These are phyloP conservation scores for Turnix velox DNA, from an alignment of 2,113 vertebrate species.

Conservation along the genomic window DNA sequence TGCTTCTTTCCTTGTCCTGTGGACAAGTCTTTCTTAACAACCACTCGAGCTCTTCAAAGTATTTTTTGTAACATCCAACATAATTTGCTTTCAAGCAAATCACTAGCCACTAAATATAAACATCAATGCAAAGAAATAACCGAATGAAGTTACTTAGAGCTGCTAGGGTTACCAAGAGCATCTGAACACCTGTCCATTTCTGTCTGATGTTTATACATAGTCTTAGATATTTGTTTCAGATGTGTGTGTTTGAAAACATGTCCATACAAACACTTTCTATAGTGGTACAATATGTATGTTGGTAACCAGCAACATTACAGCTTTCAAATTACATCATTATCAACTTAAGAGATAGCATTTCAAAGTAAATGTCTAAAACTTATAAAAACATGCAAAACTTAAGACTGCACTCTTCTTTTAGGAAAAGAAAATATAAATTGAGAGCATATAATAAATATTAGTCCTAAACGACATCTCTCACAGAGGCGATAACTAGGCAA, in stretches of 20 bases:
- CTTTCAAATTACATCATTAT: not conserved
- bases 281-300: not conserved
- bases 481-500: not conserved
- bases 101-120: not conserved
- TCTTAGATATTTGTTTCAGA: not conserved
- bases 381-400: not conserved
- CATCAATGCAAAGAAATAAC: not conserved
- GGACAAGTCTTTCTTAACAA: not conserved
- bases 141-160: not conserved
- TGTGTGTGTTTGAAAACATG: accelerated
- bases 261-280: not conserved
- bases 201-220: not conserved
- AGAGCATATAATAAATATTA: not conserved
- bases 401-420: not conserved
- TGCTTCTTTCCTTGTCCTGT: not conserved
- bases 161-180: not conserved
- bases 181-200: not conserved
- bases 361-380: not conserved
- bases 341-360: not conserved
- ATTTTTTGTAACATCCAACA: not conserved
- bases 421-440: not conserved
- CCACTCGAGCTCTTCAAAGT: not conserved
- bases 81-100: not conserved
- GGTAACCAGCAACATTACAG: not conserved
- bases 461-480: not conserved